phyloP scores from a whole-genome alignment of 1,140 invertebrate genomes.

The Macrobrachium rosenbergii region DNA sequence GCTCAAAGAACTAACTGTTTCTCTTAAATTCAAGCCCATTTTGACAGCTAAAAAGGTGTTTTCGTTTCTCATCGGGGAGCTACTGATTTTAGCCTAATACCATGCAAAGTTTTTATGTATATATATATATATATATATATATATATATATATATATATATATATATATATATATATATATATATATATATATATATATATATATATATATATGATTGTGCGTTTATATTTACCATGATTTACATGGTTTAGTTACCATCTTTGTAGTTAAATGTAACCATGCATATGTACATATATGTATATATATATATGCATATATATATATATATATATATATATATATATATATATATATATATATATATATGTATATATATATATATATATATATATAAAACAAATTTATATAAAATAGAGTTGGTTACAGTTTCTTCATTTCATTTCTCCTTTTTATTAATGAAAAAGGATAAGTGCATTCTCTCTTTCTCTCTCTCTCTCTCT shows the following conservation, averaged over 20 bases:
- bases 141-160: slow-evolving; percentile 39
- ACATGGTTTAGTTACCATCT: background rate
- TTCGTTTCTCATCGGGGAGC: too few species aligned
- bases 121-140: slow-evolving; percentile 30
- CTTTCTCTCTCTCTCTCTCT: slow-evolving; percentile 9
- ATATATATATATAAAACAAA: too few species aligned
- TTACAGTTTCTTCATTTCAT: background rate
- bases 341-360: background rate
- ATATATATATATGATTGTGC: slow-evolving; percentile 27
- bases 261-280: background rate
- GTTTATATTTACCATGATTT: background rate
- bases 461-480: background rate
- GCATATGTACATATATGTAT: slow-evolving; percentile 9
- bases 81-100: too few species aligned
- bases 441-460: background rate
- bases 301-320: background rate
- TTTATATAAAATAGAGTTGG: background rate
- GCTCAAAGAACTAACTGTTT: too few species aligned
- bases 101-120: background rate
- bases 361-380: background rate
- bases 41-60: too few species aligned
- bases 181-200: slow-evolving; percentile 35
- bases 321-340: too few species aligned
- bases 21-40: too few species aligned
- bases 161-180: slow-evolving; percentile 39